phyloP scores from a whole-genome alignment of 2,888 invertebrate genomes.

The Serripes groenlandicus region DNA sequence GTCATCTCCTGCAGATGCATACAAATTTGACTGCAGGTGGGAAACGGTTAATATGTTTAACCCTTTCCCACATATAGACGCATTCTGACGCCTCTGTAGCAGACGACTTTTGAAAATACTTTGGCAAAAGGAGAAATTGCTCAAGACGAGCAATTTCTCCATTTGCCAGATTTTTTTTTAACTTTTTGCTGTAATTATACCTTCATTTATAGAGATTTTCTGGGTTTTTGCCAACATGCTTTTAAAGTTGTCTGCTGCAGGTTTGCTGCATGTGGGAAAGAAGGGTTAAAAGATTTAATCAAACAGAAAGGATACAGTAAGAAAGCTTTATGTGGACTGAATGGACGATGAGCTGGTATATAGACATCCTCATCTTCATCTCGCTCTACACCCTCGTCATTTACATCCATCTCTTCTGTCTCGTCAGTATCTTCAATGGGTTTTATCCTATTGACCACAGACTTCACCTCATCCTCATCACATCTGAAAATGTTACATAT shows the following conservation, averaged over 20 bases:
- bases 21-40: neutral
- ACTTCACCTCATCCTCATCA: constrained; percentile 62
- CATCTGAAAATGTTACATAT: constrained; percentile 39
- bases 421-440: neutral
- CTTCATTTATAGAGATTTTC: too few relatives aligned
- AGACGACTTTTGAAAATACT: too few relatives aligned
- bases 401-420: constrained; percentile 7
- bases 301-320: constrained; percentile 66
- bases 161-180: too few relatives aligned
- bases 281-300: too few relatives aligned
- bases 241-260: too few relatives aligned
- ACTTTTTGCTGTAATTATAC: too few relatives aligned
- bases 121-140: too few relatives aligned
- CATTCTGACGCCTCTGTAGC: too few relatives aligned
- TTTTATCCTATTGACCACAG: constrained; percentile 1
- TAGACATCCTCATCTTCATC: constrained; percentile 4
- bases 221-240: too few relatives aligned
- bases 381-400: constrained; percentile 20
- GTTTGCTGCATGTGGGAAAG: too few relatives aligned
- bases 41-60: neutral
- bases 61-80: neutral
- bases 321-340: constrained; percentile 34
- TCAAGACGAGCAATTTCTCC: too few relatives aligned
- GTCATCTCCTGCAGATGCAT: neutral
- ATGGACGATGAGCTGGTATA: neutral